These are phyloP conservation scores for Pentalonia nigronervosa DNA, from an alignment of 1,140 invertebrate genomes.

Conservation along the genomic window DNA sequence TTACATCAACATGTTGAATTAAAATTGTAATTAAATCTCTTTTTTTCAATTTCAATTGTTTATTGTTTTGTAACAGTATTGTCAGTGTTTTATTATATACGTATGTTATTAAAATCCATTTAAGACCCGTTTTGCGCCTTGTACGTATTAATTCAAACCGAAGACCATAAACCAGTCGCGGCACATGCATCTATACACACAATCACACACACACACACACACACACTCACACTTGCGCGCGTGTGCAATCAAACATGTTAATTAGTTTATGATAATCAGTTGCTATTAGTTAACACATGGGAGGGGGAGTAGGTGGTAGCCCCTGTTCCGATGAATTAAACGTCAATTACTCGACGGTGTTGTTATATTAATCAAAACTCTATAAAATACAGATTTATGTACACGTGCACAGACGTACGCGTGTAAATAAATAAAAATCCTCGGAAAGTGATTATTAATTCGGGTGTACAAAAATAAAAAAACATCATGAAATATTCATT, in stretches of 20 bases:
- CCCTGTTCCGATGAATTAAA: conserved; percentile 25
- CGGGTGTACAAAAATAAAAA: neutral
- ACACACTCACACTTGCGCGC: no score
- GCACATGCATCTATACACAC: neutral
- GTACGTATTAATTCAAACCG: neutral
- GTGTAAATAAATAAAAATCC: neutral
- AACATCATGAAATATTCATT: neutral
- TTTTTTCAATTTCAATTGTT: neutral
- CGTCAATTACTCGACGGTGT: conserved; percentile 19
- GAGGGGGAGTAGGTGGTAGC: neutral
- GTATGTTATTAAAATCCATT: neutral
- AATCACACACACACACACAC: no score
- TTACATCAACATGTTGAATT: neutral
- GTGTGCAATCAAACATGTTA: conserved; percentile 45
- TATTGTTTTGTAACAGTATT: neutral
- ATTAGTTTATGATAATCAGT: conserved; percentile 53
- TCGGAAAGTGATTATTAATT: neutral
- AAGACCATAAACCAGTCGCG: conserved; percentile 31
- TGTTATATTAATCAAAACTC: conserved; percentile 8
- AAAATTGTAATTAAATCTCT: neutral
- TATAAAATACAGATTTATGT: neutral
- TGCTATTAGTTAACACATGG: neutral
- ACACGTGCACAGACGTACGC: neutral
- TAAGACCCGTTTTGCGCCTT: neutral
- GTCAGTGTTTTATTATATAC: neutral